Evolutionary conservation across 2,113 vertebrate species (phyloP).

Genomic region (Otolemur garnettii): DNA sequence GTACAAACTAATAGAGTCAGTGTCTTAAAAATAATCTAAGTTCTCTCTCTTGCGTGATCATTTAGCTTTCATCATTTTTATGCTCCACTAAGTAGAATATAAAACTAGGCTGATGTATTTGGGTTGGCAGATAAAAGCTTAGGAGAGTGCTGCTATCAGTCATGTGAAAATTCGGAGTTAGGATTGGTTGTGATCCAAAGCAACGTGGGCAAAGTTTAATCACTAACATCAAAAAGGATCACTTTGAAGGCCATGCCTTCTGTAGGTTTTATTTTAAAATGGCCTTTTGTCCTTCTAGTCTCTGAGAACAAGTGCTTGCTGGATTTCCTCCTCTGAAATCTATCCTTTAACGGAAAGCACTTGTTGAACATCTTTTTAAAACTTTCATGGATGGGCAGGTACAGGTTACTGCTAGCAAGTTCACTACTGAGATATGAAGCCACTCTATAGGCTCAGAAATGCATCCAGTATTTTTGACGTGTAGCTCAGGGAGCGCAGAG

Average conservation of each 20-base stretch:
- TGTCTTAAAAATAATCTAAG: not conserved
- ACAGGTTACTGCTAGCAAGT: not conserved
- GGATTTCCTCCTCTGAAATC: constrained; percentile 31
- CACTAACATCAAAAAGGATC: constrained; percentile 66
- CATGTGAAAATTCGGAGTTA: constrained; percentile 53
- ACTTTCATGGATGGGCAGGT: not conserved
- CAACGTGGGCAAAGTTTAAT: constrained; percentile 52
- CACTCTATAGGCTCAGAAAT: not conserved
- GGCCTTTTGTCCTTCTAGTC: not conserved
- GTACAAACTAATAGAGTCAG: not conserved
- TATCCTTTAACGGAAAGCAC: not conserved
- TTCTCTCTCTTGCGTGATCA: constrained; percentile 29
- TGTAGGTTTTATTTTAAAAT: constrained; percentile 65
- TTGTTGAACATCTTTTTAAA: not conserved
- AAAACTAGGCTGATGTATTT: constrained; percentile 53
- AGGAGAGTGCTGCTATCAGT: constrained; percentile 53
- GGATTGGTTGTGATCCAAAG: constrained; percentile 52
- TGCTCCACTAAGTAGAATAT: constrained; percentile 30
- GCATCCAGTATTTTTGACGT: not conserved
- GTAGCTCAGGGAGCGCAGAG: not conserved
- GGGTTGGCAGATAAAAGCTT: constrained; percentile 52
- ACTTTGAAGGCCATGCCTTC: constrained; percentile 49
- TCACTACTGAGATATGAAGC: constrained; percentile 18
- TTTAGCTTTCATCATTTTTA: constrained; percentile 67
- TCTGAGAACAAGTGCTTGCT: not conserved